Base-by-base conservation (phyloP, 2,797 vertebrate genomes). In the Thaleichthys pacificus region DNA sequence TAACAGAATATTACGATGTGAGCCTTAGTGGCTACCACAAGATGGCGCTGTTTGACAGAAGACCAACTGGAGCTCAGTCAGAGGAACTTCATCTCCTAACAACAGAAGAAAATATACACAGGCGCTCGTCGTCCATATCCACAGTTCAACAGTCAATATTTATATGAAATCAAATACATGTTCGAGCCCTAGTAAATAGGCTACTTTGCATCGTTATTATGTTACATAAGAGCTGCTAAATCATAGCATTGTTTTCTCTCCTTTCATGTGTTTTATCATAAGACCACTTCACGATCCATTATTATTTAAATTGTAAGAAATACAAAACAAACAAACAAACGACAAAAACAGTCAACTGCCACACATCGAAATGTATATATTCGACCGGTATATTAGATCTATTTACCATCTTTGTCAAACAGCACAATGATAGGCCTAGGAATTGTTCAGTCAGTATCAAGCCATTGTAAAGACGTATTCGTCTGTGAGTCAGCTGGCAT, bases 401-500 rank as follows among this genome's bases (percentile, higher is more conserved):
- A 80, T 78, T 80, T 73, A 78, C 68, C 68, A 15, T 58, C 51
- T 32, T 66, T 67, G 75, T 71, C 66, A 81, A 74, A 69, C 67
- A 81, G 75, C 70, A 26, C 67, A 80, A 80, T 79, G 79, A 90
- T 90, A 89, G 79, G 88, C 86, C 83, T 83, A 84, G 77, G 78
- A 85, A 89, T 91, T 92, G 90, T 91, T 88, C 87, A 86, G 88
- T 92, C 89, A 90, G 91, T 86, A 88, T 86, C 84, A 86, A 85
- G 82, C 89, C 85, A 93, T 91, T 93, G 91, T 92, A 87, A 88
- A 88, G 82, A 76, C 87, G 91, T 90, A 93, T 93, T 93, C 89
- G 91, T 93, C 81, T 90, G 74, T 77, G 88, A 93, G 90, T 93
- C 92, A 93, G 93, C 92, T 94, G 92, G 92, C 85, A 70, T 91